phyloP scores from a whole-genome alignment of 2,888 invertebrate species.

The Imbricaverruca yamaguchii region DNA sequence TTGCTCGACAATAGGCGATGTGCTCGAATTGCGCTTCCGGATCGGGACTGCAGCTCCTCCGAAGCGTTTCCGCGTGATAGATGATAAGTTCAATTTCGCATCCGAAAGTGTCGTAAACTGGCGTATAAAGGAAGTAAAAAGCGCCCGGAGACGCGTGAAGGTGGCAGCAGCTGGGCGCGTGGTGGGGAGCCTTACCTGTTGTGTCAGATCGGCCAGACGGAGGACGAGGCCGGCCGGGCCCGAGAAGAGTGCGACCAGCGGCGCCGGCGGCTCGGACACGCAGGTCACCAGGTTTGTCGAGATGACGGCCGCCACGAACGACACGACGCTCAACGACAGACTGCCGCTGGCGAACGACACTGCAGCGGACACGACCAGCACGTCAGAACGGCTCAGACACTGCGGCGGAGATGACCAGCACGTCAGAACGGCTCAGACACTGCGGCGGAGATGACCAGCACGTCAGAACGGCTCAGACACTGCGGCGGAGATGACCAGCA shows the following conservation, averaged over 20 bases:
- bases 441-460: neutral
- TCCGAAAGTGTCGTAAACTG: no score
- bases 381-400: neutral
- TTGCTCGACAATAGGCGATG: no score
- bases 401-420: neutral
- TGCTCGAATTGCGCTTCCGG: no score
- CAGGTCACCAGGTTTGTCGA: neutral
- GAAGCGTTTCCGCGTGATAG: no score
- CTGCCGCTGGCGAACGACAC: neutral
- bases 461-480: neutral
- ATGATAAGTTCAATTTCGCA: no score
- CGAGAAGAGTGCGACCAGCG: neutral
- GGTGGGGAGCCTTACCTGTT: neutral
- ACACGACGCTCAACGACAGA: neutral
- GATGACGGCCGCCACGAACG: neutral
- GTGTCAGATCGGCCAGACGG: neutral
- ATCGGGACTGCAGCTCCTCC: no score
- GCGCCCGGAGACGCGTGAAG: no score
- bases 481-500: neutral
- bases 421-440: neutral
- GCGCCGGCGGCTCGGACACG: neutral
- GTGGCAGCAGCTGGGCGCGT: no score
- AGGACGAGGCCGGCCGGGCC: neutral
- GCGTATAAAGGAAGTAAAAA: no score
- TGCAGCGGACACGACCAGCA: neutral